These are phyloP conservation scores for Mormyrus lacerda DNA, from an alignment of 2,113 vertebrate species.

Conservation along the genomic window DNA sequence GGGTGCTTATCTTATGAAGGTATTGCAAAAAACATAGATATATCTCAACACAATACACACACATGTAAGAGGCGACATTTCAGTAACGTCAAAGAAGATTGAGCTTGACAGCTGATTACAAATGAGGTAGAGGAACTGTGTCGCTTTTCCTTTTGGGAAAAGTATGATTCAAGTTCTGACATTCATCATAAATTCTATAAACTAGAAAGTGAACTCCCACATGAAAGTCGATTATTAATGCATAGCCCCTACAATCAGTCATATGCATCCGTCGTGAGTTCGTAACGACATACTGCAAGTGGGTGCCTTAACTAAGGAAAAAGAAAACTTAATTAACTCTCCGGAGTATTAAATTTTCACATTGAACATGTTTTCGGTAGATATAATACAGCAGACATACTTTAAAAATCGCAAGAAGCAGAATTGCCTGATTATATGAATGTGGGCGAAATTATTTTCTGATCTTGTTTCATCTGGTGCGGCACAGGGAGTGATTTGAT, in stretches of 20 bases:
- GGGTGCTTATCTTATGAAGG: not conserved
- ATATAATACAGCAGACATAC: not conserved
- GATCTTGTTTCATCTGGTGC: not conserved
- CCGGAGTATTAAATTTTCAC: not conserved
- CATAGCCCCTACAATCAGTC: not conserved
- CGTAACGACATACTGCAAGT: not conserved
- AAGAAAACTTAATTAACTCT: not conserved
- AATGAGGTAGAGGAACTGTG: not conserved
- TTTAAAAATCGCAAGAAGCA: not conserved
- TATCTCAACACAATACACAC: not conserved
- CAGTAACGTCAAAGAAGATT: not conserved
- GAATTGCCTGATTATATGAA: not conserved
- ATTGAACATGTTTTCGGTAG: not conserved
- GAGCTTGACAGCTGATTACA: not conserved
- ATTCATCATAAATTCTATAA: not conserved
- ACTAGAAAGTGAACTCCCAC: not conserved
- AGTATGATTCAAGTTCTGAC: not conserved
- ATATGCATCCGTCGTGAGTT: not conserved
- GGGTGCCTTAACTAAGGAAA: not conserved
- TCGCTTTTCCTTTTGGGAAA: not conserved
- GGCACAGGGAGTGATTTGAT: not conserved
- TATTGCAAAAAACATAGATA: not conserved
- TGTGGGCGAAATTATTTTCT: not conserved
- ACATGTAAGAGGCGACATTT: not conserved
- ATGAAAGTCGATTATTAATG: not conserved